Base-by-base conservation (phyloP, 2,113 vertebrate species). In the Oryzias celebensis region DNA sequence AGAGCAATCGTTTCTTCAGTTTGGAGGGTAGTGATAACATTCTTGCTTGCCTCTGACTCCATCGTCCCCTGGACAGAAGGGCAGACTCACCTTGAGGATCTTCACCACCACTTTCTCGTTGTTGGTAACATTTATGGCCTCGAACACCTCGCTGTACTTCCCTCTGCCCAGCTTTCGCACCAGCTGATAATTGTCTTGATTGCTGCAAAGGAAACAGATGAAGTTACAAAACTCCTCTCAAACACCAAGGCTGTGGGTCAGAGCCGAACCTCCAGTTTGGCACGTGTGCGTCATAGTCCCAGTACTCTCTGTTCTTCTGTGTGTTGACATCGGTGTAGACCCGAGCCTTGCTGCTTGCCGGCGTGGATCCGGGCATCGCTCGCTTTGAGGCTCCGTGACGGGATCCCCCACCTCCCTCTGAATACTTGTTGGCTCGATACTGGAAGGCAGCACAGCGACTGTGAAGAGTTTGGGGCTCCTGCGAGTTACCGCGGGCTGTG, bases 41-140 rank as follows among this genome's bases (percentile, higher is more conserved):
- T 20, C 20, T 20, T 20, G 20, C 20, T 20, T 20, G 20, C 20
- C 20, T 20, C 20, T 36, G 10, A 36, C 10, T 36, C 8, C 36
- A 12, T 12, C 36, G 12, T 36, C 8, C 36, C 7, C 8, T 8
- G 8, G 16, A 16, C n/a, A 8, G 17, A 5, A 10, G 26, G 24
- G 15, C 7, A 3, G 8, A 3, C 62, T 95, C 86, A 98, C 96
- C 94, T 98, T 99, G 64, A 98, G 94, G 83, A 99, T 98, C 91
- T 99, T 99, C 56, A 99, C 96, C 36, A 99, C 97, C 49, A 98
- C 96, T 75, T 96, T 94, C 84, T 98, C 97, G 26, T 96, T 99
- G 92, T 95, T 99, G 89, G 95, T 98, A 89, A 98, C 95, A 86
- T 98, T 98, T 88, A 98, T 97, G 83, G 97, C 96, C 91, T 99